A percentile compares a stretch with the other conserved stretches of the same genome.
Conservation (phyloP, 1,140 invertebrate genomes). For the Rhopalosiphum padi region DNA sequence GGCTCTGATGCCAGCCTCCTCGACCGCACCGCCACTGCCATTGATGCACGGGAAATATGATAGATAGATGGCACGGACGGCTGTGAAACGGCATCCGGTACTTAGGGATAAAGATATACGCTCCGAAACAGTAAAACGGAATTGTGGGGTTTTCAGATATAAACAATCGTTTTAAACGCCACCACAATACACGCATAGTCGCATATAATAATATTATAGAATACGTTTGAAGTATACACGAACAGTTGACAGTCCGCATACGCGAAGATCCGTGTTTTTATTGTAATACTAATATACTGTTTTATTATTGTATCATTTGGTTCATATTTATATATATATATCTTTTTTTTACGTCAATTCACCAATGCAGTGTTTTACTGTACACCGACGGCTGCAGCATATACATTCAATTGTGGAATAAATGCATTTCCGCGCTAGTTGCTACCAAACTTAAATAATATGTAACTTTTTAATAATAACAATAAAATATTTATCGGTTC, state of each 20-base stretch:
- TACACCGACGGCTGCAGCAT: too few species aligned
- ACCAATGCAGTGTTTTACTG: too few species aligned
- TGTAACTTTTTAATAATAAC: too few species aligned
- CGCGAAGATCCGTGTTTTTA: neutral
- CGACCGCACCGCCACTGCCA: neutral
- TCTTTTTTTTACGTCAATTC: neutral
- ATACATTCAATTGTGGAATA: too few species aligned
- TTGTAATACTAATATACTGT: too few species aligned
- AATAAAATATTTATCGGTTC: too few species aligned
- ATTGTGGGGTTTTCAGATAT: neutral
- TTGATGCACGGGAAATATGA: slow-evolving; percentile 34
- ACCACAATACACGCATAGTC: too few species aligned
- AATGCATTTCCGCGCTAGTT: too few species aligned
- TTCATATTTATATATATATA: neutral
- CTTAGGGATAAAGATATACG: slow-evolving; percentile 14
- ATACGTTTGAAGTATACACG: neutral
- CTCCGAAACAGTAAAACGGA: neutral
- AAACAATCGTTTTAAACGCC: slow-evolving; percentile 14
- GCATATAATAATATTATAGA: neutral
- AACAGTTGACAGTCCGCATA: neutral
- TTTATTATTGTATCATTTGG: neutral
- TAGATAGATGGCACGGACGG: slow-evolving; percentile 14
- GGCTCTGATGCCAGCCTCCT: neutral
- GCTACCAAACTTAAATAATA: too few species aligned
- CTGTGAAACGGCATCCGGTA: slow-evolving; percentile 20